These are phyloP conservation scores for Spea multiplicata DNA, from an alignment of 2,113 vertebrate species.

Conservation along the genomic window DNA sequence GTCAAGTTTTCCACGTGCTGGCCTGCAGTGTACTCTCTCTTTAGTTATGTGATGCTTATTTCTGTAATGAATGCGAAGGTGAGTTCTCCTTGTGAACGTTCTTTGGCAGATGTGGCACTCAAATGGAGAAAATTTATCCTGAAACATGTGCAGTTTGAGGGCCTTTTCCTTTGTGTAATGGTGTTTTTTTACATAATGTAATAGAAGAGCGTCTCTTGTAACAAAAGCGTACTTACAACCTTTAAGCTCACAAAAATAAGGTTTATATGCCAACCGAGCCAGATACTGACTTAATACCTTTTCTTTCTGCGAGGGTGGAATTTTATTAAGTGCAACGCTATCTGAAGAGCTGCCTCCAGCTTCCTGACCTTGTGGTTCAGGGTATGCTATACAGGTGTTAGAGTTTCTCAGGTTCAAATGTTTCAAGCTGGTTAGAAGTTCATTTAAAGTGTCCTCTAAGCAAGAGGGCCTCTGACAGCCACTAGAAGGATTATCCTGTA, in stretches of 20 bases:
- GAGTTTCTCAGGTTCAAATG: conserved; percentile 82
- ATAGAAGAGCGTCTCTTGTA: conserved; percentile 81
- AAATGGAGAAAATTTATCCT: conserved; percentile 83
- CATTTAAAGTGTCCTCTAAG: conserved; percentile 74
- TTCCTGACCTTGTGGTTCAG: conserved; percentile 63
- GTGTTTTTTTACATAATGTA: conserved; percentile 87
- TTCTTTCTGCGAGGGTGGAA: conserved; percentile 61
- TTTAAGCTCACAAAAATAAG: conserved; percentile 82
- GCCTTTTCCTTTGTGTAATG: conserved; percentile 78
- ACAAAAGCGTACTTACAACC: conserved; percentile 83
- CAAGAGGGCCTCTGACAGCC: conserved; percentile 57
- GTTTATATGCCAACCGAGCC: conserved; percentile 78
- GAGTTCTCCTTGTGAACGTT: conserved; percentile 81
- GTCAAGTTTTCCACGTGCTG: conserved; percentile 58
- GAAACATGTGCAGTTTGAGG: conserved; percentile 78
- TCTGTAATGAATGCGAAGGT: conserved; percentile 82
- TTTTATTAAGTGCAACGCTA: conserved; percentile 63
- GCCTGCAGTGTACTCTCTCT: conserved; percentile 60
- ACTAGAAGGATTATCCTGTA: conserved; percentile 60
- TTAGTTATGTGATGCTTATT: conserved; percentile 78
- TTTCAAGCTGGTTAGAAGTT: conserved; percentile 83
- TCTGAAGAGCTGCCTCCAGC: conserved; percentile 61
- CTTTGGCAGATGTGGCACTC: conserved; percentile 90
- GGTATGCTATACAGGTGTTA: conserved; percentile 58
- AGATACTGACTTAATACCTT: conserved; percentile 68